Base-by-base conservation (phyloP, 2,888 invertebrate genomes). In the Oligia latruncula region DNA sequence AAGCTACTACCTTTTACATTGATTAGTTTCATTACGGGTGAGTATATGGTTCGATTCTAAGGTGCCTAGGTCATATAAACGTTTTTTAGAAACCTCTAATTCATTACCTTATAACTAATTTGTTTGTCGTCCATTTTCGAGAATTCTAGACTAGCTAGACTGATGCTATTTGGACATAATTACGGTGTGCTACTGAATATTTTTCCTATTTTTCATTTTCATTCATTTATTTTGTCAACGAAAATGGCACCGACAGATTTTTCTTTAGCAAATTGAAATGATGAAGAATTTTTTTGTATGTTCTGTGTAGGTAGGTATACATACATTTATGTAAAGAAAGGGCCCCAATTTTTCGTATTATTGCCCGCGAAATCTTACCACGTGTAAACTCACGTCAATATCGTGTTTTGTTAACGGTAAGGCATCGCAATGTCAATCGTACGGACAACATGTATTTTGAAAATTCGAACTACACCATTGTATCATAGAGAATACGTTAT, bases 31-130 rank as follows among this genome's bases (percentile, higher is more conserved):
- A 46, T 43, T 55, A 66, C 65, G 58, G 58, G 40, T n/a, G 40
- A 74, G 29, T 52, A 29, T 67, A 40, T 58, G 46, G 40, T 23
- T 23, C 67, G 15, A 40, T n/a, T 35, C 66, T 17, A 5, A 15
- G 23, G 13, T 49, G 23, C 43, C 73, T 77, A 52, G 66, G 71
- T 81, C 81, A 20, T 29, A n/a, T 55, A 13, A 80, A 74, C 74
- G 80, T 68, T 74, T 80, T 80, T 23, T 20, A 74, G 58, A 60
- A 60, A 58, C 20, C 1, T 40, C 58, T n/a, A n/a, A n/a, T n/a
- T n/a, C n/a, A n/a, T n/a, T n/a, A n/a, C n/a, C n/a, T n/a, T n/a
- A n/a, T n/a, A n/a, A n/a, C n/a, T n/a, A n/a, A n/a, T n/a, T n/a
- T n/a, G n/a, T n/a, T n/a, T n/a, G n/a, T n/a, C n/a, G n/a, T n/a